Evolutionary conservation across 2,888 invertebrate species (phyloP), one percentile per base, ranked within the genome.

Genomic region (Flexamia atlantica): DNA sequence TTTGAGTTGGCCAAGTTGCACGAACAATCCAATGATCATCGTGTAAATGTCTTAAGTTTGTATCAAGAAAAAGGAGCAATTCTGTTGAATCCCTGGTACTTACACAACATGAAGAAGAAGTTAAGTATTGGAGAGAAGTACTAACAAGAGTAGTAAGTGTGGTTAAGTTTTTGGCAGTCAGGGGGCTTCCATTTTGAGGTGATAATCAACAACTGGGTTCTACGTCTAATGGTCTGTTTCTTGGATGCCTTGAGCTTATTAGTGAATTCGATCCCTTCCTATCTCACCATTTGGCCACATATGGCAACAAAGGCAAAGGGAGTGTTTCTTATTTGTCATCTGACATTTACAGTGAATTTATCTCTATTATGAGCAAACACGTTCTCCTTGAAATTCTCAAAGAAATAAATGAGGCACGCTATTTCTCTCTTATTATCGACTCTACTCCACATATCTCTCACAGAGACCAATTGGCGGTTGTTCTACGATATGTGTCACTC

Each of bases 221-320:
- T n/a, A n/a, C n/a, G n/a, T n/a, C n/a, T n/a, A n/a, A n/a, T n/a
- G n/a, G n/a, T n/a, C n/a, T n/a, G n/a, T n/a, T n/a, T n/a, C n/a
- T n/a, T n/a, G n/a, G n/a, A 74, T 50, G 83, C 50, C 23, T 88
- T 30, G 88, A 89, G 85, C 83, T 88, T 20, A 50, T 89, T 25
- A 85, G 88, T n/a, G 85, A 89, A 83, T 89, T 87, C 82, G 88
- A 89, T 85, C 87, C 88, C 7, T 89, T 89, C 84, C 81, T 89
- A 60, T 82, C 68, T n/a, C 81, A 84, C 50, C 88, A 89, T 85
- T 85, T 89, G 36, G 40, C 84, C 81, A 86, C 86, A 74, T 85
- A 85, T 85, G 87, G 86, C 14, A 88, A 87, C 85, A 84, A 46
- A 40, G 87, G 86, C 81, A 87, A 85, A 83, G 88, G 87, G 9